These are phyloP conservation scores for Listronotus oregonensis DNA, from an alignment of 1,140 invertebrate species.

Conservation along the genomic window DNA sequence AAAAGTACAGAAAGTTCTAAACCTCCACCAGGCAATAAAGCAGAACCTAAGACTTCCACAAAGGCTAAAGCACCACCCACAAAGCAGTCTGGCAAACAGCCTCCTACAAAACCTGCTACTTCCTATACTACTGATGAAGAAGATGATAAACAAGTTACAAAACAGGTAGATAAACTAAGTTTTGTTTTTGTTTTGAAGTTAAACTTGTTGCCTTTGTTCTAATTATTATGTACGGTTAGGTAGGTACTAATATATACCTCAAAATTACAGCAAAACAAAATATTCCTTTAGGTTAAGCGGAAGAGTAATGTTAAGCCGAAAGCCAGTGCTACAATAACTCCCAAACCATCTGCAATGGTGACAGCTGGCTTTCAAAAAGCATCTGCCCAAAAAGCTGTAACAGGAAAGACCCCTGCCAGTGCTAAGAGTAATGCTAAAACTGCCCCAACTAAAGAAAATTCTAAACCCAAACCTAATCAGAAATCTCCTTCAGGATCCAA, in stretches of 20 bases:
- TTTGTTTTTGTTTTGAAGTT: not conserved
- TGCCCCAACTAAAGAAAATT: conserved; percentile 29
- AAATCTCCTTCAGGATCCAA: conserved; percentile 36
- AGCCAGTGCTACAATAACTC: conserved; percentile 58
- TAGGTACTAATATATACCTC: too few species aligned
- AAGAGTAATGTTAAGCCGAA: conserved; percentile 49
- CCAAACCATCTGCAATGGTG: conserved; percentile 62
- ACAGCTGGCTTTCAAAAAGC: conserved; percentile 45
- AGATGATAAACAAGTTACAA: conserved; percentile 54
- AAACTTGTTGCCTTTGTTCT: not conserved
- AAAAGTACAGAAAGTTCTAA: conserved; percentile 21
- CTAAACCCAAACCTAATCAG: conserved; percentile 29
- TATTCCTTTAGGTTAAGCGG: conserved; percentile 20
- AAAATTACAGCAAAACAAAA: too few species aligned
- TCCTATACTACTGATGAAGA: conserved; percentile 58
- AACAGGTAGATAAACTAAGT: conserved; percentile 50
- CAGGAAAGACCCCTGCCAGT: conserved; percentile 12
- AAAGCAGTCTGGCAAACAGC: conserved; percentile 15
- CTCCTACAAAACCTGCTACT: not conserved
- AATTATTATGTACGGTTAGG: not conserved
- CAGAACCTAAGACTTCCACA: not conserved
- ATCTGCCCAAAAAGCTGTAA: conserved; percentile 9
- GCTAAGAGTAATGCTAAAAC: conserved; percentile 21
- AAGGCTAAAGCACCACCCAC: conserved; percentile 1
- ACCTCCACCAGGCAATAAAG: not conserved